Percentiles rank a stretch among this genome's conserved stretches.
Conservation (phyloP, 2,113 vertebrate genomes). For the Pelobates fuscus region DNA sequence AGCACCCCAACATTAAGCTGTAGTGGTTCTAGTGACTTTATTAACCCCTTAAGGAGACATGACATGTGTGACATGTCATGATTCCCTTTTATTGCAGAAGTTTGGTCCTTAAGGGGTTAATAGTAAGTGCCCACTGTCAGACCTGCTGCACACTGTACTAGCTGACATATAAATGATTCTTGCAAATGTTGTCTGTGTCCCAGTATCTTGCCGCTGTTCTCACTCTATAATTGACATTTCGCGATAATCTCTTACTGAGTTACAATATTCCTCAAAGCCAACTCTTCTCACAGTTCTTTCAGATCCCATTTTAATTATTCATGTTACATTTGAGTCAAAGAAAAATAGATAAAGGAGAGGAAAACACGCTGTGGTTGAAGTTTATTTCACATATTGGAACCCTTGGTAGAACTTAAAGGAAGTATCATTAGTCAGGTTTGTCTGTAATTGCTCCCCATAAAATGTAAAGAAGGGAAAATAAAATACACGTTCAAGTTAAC, state of each 20-base stretch:
- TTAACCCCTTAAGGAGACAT: too few relatives aligned
- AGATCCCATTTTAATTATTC: slow-evolving; percentile 45
- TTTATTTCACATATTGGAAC: slow-evolving; percentile 30
- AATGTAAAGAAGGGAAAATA: too few relatives aligned
- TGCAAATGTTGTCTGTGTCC: slow-evolving; percentile 10
- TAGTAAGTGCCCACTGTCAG: too few relatives aligned
- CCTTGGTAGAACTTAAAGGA: slow-evolving; percentile 10
- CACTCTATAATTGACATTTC: slow-evolving; percentile 29
- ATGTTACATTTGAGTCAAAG: slow-evolving; percentile 45
- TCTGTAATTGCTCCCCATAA: not conserved
- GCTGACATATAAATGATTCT: too few relatives aligned
- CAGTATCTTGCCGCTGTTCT: slow-evolving; percentile 21
- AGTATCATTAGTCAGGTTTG: slow-evolving; percentile 7
- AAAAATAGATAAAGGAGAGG: slow-evolving; percentile 3
- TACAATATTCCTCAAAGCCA: slow-evolving; percentile 47
- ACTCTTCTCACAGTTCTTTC: slow-evolving; percentile 23
- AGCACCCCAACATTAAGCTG: too few relatives aligned
- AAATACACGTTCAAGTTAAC: too few relatives aligned
- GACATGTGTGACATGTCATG: too few relatives aligned
- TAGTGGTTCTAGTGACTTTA: too few relatives aligned
- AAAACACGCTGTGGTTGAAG: slow-evolving; percentile 30
- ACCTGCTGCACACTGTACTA: too few relatives aligned
- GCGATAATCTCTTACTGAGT: slow-evolving; percentile 41
- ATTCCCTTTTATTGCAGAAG: too few relatives aligned
- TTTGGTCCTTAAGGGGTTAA: too few relatives aligned